Conservation (phyloP, 2,888 invertebrate species). For the Toxonevra muliebris region DNA sequence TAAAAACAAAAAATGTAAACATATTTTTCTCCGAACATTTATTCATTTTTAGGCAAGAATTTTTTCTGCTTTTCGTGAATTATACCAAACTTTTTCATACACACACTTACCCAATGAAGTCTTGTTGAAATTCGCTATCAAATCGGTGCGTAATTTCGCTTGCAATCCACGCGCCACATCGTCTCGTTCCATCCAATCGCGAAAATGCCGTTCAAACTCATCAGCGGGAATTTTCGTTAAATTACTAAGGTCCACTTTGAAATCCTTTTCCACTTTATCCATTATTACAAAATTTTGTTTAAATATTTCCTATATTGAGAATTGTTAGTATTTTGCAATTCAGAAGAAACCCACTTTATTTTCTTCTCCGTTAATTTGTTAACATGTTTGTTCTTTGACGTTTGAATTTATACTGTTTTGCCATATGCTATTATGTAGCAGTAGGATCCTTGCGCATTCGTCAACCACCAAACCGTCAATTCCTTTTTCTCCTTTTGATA, state of each 20-base stretch:
- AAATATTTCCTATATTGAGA: background rate
- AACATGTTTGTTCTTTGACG: too few species aligned
- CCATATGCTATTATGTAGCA: too few species aligned
- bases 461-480: too few species aligned
- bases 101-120: conserved; percentile 58
- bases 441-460: too few species aligned
- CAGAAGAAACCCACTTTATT: too few species aligned
- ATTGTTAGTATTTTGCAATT: background rate
- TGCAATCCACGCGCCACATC: conserved; percentile 58
- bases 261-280: conserved; percentile 34
- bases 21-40: background rate
- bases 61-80: background rate
- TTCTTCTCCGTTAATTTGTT: too few species aligned
- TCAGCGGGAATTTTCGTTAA: conserved; percentile 56
- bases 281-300: conserved; percentile 10
- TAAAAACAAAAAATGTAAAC: conserved; percentile 23
- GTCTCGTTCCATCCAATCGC: conserved; percentile 60
- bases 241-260: conserved; percentile 50
- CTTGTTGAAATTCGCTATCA: conserved; percentile 59
- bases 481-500: too few species aligned
- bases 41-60: background rate
- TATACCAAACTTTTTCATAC: background rate
- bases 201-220: conserved; percentile 60
- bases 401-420: too few species aligned
- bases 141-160: conserved; percentile 58